A percentile compares a stretch with the other conserved stretches of the same genome.
Conservation (phyloP, 2,113 vertebrate species). For the Grammomys dolichurus region DNA sequence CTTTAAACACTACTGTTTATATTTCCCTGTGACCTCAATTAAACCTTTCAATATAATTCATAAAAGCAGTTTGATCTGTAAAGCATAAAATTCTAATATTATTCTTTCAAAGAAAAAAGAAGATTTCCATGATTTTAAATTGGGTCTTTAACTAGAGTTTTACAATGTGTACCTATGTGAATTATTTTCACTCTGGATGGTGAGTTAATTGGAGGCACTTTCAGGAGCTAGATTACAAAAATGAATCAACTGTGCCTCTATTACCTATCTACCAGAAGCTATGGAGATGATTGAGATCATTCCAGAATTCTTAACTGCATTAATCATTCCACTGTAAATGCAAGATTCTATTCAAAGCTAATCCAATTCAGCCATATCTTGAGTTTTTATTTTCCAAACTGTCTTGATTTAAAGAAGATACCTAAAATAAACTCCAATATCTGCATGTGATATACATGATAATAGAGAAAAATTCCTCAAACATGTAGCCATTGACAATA, state of each 20-base stretch:
- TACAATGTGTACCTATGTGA: neutral
- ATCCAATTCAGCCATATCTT: neutral
- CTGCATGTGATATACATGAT: neutral
- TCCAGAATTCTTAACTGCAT: neutral
- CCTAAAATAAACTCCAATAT: slow-evolving; percentile 14
- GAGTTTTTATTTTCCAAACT: slow-evolving; percentile 12
- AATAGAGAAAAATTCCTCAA: neutral
- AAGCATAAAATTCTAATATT: neutral
- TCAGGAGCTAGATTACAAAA: neutral
- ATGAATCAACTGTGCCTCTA: neutral
- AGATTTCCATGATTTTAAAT: neutral
- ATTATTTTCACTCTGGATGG: neutral
- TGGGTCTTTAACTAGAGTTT: neutral
- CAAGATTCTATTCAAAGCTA: slow-evolving; percentile 5
- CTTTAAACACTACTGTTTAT: slow-evolving; percentile 22
- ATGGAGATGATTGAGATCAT: neutral
- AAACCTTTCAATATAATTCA: slow-evolving; percentile 47
- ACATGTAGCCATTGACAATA: neutral
- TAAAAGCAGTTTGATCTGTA: neutral
- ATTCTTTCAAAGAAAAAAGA: slow-evolving; percentile 26
- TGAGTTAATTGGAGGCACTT: neutral
- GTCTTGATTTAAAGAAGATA: slow-evolving; percentile 15
- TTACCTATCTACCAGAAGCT: neutral
- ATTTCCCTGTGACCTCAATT: slow-evolving; percentile 43
- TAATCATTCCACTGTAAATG: neutral